Evolutionary conservation across 2,888 invertebrate genomes (phyloP), one percentile per base, ranked within the genome.

Genomic region (Lochmaea capreae): DNA sequence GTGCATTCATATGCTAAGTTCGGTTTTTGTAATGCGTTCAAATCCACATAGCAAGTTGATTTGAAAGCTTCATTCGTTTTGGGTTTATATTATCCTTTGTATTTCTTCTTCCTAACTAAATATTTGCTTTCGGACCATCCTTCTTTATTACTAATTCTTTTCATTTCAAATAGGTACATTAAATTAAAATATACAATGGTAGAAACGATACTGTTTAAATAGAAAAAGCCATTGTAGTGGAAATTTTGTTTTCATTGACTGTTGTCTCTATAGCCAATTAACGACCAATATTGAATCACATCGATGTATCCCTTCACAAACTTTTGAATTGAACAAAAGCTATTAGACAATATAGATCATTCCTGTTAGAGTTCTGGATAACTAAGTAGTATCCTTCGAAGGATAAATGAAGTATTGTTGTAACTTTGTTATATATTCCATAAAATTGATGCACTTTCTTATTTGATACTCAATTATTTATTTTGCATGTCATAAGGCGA

Each of bases 1-100:
- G 79, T 79, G 77, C 80, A 82, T 86, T 86, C 86, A 87, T 85
- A 86, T 86, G 86, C 82, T 82, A 87, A 86, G 80, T 80, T 78
- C 71, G 79, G 80, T 81, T 84, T 85, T 85, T 84, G 74, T 77
- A 76, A 76, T 76, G 73, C 75, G 71, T 75, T 68, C 58, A 73
- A 75, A 78, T 74, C 75, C 75, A 73, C 71, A 74, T 76, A 76
- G 79, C 79, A 78, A 80, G 81, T 81, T 80, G 79, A 80, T 80
- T 78, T 80, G 77, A 80, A 79, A 78, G 76, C 79, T 76, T 73
- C 77, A 78, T 78, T 77, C 79, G 74, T 71, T 76, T 75, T 61
- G 76, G 71, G 76, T 66, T 72, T 72, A 77, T 78, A 79, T 74
- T 79, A 76, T 75, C 77, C 72, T 79, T 80, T 80, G 76, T 81